Evolutionary conservation across 2,888 invertebrate genomes (phyloP), one percentile per base, ranked within the genome.

Genomic region (Microdon myrmicae): DNA sequence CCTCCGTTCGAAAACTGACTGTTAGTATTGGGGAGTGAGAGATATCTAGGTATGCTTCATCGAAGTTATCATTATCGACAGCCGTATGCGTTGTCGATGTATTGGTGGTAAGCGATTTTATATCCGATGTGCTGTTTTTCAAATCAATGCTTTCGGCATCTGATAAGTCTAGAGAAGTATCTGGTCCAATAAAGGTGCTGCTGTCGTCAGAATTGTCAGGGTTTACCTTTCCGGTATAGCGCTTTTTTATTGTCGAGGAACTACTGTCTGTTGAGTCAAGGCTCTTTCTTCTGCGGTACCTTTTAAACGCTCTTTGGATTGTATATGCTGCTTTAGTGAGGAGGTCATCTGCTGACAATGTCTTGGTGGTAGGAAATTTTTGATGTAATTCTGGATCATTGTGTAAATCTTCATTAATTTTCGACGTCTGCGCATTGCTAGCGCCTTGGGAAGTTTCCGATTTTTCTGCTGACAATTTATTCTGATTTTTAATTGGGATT

Each of bases 131-230:
- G 20, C 44, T 37, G 16, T 41, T 64, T 35, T 28, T 49, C 1
- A 48, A 31, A 17, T 48, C 60, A 22, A 54, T 41, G 25, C 61
- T 64, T 2, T 64, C 61, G 1, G 51, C 35, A 12, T 64, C 61
- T 2, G 61, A 64, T 6, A 64, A 26, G 14, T 64, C 61, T 8
- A 64, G 56, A 12, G 61, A 64, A 2, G 61, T 64, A 5, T 64
- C 61, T 9, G 61, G 49, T 4, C 61, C 61, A 13, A 64, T 64
- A 17, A 64, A 64, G 0, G 17, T 64, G 25, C 59, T 66, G 19
- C 53, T 59, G 2, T 55, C 67, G 19, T 53, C 49, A 2, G 54
- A 60, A 5, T 38, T 44, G 3, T 66, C 59, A 1, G 19, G 1
- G 2, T 19, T 8, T 25, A 56, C 61, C 6, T 48, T 48, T 1